Conservation (phyloP, 2,888 invertebrate genomes). For the Coecobrya sp. region DNA sequence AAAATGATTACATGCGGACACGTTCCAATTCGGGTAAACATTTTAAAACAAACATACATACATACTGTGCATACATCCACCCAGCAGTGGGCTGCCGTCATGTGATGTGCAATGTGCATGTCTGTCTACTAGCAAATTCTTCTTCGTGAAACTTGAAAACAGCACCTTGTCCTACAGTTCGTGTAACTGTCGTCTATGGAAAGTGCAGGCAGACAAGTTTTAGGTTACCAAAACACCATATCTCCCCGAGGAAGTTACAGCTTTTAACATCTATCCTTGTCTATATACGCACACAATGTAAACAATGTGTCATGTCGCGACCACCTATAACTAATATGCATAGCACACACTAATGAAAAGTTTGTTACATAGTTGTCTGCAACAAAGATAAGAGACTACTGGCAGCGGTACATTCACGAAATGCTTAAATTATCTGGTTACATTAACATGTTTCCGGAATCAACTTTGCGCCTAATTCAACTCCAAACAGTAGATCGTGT, state of each 20-base stretch:
- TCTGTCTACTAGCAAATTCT: conserved; percentile 65
- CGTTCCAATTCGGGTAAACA: conserved; percentile 70
- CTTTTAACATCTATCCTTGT: conserved; percentile 33
- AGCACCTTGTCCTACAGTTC: conserved; percentile 50
- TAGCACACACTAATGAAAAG: conserved; percentile 39
- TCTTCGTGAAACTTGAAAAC: conserved; percentile 44
- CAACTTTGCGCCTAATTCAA: conserved; percentile 28
- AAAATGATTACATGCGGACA: conserved; percentile 79
- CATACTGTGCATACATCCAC: background rate
- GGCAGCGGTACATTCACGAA: background rate
- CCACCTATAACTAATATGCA: conserved; percentile 62
- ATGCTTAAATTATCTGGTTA: conserved; percentile 43
- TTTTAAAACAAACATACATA: conserved; percentile 74
- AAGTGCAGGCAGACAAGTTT: conserved; percentile 39
- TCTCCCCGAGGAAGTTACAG: conserved; percentile 51
- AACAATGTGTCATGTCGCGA: conserved; percentile 65
- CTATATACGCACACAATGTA: conserved; percentile 36
- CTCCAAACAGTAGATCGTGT: conserved; percentile 33
- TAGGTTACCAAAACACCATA: conserved; percentile 57
- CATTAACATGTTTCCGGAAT: conserved; percentile 24
- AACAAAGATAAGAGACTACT: conserved; percentile 25
- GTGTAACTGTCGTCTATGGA: conserved; percentile 63
- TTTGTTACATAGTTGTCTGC: conserved; percentile 7
- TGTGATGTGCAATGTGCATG: background rate
- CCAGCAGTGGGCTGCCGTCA: background rate